These are phyloP conservation scores for Gadopsis marmoratus DNA, from an alignment of 2,797 vertebrate species.

Conservation along the genomic window DNA sequence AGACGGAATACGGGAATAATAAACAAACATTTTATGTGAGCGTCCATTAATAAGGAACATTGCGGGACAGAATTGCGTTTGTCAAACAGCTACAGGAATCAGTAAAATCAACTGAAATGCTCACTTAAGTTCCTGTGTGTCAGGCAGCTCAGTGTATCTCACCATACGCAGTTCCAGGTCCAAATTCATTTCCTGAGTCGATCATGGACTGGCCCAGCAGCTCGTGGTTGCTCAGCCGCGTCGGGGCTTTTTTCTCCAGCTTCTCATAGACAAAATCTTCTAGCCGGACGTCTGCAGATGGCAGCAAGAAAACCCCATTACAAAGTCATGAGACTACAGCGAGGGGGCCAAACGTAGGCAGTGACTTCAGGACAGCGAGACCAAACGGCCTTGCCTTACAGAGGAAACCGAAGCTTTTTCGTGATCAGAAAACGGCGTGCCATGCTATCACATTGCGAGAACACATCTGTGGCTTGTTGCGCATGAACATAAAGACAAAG, in stretches of 20 bases:
- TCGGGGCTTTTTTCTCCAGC: constrained; percentile 96
- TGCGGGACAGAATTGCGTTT: not conserved
- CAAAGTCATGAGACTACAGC: constrained; percentile 74
- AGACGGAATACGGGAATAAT: constrained; percentile 8
- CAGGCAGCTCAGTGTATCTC: constrained; percentile 46
- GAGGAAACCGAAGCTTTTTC: constrained; percentile 8
- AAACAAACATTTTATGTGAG: not conserved
- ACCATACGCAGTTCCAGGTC: constrained; percentile 97
- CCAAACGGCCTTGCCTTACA: not conserved
- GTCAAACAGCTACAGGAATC: not conserved
- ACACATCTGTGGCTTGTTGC: constrained; percentile 9
- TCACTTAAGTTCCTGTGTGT: not conserved
- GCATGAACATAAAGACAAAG: not conserved
- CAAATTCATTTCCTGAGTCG: constrained; percentile 95
- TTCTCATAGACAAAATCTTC: constrained; percentile 99
- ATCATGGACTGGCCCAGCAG: constrained; percentile 95
- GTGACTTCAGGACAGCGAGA: constrained; percentile 1
- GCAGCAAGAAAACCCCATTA: constrained; percentile 78
- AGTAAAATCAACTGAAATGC: not conserved
- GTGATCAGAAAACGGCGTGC: constrained; percentile 7
- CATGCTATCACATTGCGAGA: constrained; percentile 1
- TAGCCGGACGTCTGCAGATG: constrained; percentile 92
- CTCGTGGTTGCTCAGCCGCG: constrained; percentile 96
- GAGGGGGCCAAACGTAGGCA: constrained; percentile 27
- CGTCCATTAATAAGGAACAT: not conserved